Evolutionary conservation across 2,888 invertebrate species (phyloP).

Genomic region (Phragmatobia fuliginosa): DNA sequence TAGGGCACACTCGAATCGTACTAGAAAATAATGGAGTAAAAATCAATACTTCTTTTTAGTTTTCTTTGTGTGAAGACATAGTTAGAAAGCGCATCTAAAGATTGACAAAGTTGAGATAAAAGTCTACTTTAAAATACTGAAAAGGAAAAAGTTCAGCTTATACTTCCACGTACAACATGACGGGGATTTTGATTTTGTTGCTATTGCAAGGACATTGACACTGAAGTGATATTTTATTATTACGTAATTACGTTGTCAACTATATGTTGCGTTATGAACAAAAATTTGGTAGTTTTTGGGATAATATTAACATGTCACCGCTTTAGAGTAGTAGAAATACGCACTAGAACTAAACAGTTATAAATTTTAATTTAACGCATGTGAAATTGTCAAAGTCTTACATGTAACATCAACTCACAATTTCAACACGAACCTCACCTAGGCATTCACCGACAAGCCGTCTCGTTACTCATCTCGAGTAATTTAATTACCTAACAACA

Average conservation of each 20-base stretch:
- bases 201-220: no score
- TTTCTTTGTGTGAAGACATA: background rate
- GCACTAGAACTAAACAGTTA: no score
- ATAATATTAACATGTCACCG: no score
- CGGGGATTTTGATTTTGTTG: no score
- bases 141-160: no score
- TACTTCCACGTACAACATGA: no score
- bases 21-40: background rate
- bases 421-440: constrained; percentile 4
- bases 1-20: background rate
- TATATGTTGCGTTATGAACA: no score
- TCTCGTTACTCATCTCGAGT: constrained; percentile 9
- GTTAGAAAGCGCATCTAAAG: background rate
- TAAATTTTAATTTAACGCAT: background rate
- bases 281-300: no score
- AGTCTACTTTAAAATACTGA: background rate
- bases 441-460: background rate
- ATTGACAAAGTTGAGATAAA: background rate
- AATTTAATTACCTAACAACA: constrained; percentile 5
- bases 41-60: background rate
- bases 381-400: background rate
- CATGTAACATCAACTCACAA: background rate
- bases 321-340: no score
- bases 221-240: no score
- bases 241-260: no score